These are phyloP conservation scores for Ctenosaura bakeri DNA, from an alignment of 2,797 vertebrate genomes.

Conservation along the genomic window DNA sequence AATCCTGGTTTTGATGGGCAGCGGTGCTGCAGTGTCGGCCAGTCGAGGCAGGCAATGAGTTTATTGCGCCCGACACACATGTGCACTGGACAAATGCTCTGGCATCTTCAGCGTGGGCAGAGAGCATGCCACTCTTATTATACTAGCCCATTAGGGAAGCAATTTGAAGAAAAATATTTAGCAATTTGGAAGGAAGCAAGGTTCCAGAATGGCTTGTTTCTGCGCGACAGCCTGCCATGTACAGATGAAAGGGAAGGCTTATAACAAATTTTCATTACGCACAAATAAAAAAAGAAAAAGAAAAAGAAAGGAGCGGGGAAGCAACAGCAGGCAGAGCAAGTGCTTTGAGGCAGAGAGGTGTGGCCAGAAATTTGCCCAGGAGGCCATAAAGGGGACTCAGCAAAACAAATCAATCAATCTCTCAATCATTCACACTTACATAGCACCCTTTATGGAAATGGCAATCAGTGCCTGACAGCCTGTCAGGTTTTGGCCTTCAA, in stretches of 20 bases:
- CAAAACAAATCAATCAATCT: slow-evolving; percentile 86
- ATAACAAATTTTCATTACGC: slow-evolving; percentile 85
- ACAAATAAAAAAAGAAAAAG: slow-evolving; percentile 73
- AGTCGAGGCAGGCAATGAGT: slow-evolving; percentile 74
- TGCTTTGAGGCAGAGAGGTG: slow-evolving; percentile 83
- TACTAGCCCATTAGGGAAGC: slow-evolving; percentile 84
- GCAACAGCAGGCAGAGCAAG: slow-evolving; percentile 84
- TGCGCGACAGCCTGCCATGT: slow-evolving; percentile 83
- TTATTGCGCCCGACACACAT: slow-evolving; percentile 82
- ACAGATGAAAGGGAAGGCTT: slow-evolving; percentile 84
- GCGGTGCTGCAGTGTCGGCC: slow-evolving; percentile 63
- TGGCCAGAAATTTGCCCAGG: slow-evolving; percentile 82
- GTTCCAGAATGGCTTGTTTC: slow-evolving; percentile 81
- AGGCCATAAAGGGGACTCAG: slow-evolving; percentile 82
- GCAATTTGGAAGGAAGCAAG: slow-evolving; percentile 83
- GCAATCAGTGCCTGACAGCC: slow-evolving; percentile 82
- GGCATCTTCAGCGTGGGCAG: slow-evolving; percentile 83
- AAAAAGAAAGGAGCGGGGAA: slow-evolving; percentile 45
- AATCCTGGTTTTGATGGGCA: slow-evolving; percentile 63
- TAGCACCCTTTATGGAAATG: slow-evolving; percentile 77
- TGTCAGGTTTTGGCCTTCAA: slow-evolving; percentile 81
- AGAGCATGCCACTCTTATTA: slow-evolving; percentile 83
- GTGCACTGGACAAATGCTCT: slow-evolving; percentile 84
- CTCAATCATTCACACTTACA: slow-evolving; percentile 80
- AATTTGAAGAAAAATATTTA: slow-evolving; percentile 85